Evolutionary conservation across 1,140 invertebrate species (phyloP).

Genomic region (Ruditapes philippinarum): DNA sequence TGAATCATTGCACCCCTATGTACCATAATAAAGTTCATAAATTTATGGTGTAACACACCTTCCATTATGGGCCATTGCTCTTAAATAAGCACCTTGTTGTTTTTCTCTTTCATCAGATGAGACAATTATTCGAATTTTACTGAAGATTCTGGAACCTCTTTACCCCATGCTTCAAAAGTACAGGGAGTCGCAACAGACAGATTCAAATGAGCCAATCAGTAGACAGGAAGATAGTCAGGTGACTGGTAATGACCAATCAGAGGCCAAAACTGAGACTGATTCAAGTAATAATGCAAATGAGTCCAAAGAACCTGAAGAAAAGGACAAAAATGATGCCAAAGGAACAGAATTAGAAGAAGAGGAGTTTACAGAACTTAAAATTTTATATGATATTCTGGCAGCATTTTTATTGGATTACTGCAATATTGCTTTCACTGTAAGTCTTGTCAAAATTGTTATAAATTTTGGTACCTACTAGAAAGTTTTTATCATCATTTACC

Average conservation of each 20-base stretch:
- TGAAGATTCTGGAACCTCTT: conserved; percentile 60
- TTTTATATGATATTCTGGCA: conserved; percentile 49
- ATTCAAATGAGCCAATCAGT: conserved; percentile 23
- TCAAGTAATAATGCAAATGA: neutral
- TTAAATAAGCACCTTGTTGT: too few relatives aligned
- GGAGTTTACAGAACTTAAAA: conserved; percentile 22
- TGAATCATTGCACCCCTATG: too few relatives aligned
- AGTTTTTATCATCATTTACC: too few relatives aligned
- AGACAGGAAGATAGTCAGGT: conserved; percentile 1
- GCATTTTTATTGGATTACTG: conserved; percentile 46
- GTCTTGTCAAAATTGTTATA: too few relatives aligned
- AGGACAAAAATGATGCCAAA: conserved; percentile 4
- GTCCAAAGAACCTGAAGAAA: neutral
- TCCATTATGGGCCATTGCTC: too few relatives aligned
- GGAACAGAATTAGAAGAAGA: neutral
- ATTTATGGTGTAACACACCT: neutral
- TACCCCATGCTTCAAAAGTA: conserved; percentile 60
- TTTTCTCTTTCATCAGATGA: too few relatives aligned
- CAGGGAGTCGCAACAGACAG: neutral
- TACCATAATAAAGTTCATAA: too few relatives aligned
- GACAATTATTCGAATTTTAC: conserved; percentile 45
- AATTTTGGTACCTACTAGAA: too few relatives aligned
- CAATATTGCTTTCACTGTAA: conserved; percentile 47
- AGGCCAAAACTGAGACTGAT: neutral
- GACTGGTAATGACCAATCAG: conserved; percentile 42